Evolutionary conservation across 2,888 invertebrate species (phyloP).

Genomic region (Noctua pronuba): DNA sequence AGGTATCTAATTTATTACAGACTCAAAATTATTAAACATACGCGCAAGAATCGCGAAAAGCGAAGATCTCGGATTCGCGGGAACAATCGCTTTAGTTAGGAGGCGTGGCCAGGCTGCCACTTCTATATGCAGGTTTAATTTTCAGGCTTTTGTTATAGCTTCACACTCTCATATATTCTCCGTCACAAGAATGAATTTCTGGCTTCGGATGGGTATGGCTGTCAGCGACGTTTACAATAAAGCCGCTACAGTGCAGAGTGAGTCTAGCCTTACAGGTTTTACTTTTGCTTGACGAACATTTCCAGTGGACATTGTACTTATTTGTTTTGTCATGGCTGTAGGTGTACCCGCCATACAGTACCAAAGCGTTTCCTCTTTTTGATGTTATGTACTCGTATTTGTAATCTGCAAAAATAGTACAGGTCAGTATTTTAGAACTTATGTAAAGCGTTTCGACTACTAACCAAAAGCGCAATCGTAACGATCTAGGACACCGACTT

Average conservation of each 20-base stretch:
- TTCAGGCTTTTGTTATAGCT: not conserved
- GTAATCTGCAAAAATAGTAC: not conserved
- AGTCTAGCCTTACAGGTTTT: not conserved
- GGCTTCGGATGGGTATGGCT: constrained; percentile 23
- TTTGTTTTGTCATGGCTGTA: not conserved
- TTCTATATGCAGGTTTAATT: not conserved
- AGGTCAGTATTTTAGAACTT: not conserved
- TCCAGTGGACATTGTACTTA: constrained; percentile 20
- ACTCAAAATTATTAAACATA: too few relatives aligned
- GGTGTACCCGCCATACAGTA: too few relatives aligned
- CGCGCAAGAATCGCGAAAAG: too few relatives aligned
- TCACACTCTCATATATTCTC: constrained; percentile 3
- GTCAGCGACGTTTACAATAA: not conserved
- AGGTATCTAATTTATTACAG: too few relatives aligned
- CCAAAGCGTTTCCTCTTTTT: too few relatives aligned
- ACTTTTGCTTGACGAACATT: constrained; percentile 9
- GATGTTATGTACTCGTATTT: too few relatives aligned
- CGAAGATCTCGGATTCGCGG: too few relatives aligned
- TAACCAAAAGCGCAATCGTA: not conserved
- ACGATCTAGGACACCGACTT: too few relatives aligned
- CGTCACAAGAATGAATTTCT: not conserved
- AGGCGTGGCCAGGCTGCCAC: not conserved
- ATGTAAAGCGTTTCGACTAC: not conserved
- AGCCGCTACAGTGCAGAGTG: not conserved
- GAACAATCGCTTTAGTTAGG: too few relatives aligned